phyloP scores from a whole-genome alignment of 2,797 vertebrate genomes.

The Hirundo rustica region DNA sequence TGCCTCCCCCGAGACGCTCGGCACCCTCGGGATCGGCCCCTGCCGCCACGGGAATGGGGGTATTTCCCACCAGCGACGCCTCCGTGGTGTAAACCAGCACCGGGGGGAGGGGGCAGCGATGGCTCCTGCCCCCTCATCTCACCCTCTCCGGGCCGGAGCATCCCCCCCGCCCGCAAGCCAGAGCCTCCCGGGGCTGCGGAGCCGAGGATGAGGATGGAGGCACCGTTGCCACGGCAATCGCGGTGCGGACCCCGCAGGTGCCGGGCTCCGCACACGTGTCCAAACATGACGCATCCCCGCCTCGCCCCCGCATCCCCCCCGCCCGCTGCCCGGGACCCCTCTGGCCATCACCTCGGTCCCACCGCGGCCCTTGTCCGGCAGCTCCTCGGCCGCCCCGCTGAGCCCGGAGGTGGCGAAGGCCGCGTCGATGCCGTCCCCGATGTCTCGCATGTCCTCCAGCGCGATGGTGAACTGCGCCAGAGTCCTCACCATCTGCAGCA shows the following conservation, averaged over 20 bases:
- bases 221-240: conserved; percentile 35
- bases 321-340: not conserved
- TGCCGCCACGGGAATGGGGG: not conserved
- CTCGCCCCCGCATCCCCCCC: not conserved
- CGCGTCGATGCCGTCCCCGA: conserved; percentile 81
- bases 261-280: not conserved
- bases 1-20: not conserved
- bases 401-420: conserved; percentile 68
- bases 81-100: not conserved
- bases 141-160: not conserved
- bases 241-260: not conserved
- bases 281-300: not conserved
- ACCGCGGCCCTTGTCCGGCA: conserved; percentile 65
- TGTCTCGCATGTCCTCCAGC: conserved; percentile 96
- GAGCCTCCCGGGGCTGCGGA: not conserved
- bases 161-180: rapidly evolving
- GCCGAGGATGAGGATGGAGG: conserved; percentile 15
- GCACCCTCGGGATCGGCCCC: not conserved
- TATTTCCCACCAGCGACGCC: not conserved
- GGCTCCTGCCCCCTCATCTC: not conserved
- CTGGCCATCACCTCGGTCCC: conserved; percentile 80
- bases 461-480: conserved; percentile 97
- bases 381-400: conserved; percentile 74
- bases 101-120: not conserved
- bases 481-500: conserved; percentile 99